These are phyloP conservation scores for Pempheris klunzingeri DNA, from an alignment of 2,797 vertebrate genomes.

Conservation along the genomic window DNA sequence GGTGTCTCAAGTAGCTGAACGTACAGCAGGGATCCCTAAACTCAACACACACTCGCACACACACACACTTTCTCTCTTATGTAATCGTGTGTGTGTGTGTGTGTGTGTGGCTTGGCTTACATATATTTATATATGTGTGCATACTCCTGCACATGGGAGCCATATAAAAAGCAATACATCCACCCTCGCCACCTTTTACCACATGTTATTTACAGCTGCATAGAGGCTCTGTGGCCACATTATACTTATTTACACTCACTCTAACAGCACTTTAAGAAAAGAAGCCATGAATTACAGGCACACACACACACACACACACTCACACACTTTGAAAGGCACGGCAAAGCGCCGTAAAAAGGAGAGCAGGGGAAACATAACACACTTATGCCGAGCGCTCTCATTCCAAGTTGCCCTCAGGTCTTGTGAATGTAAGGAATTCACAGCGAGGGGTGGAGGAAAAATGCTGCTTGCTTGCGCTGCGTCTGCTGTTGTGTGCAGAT, in stretches of 20 bases:
- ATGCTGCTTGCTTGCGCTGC: slow-evolving; percentile 52
- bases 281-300: slow-evolving; percentile 58
- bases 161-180: slow-evolving; percentile 66
- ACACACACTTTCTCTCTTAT: slow-evolving; percentile 46
- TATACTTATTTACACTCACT: slow-evolving; percentile 70
- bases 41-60: slow-evolving; percentile 27
- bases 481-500: slow-evolving; percentile 61
- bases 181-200: slow-evolving; percentile 57
- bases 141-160: slow-evolving; percentile 64
- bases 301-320: slow-evolving; percentile 20
- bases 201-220: slow-evolving; percentile 71
- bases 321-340: slow-evolving; percentile 56
- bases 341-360: slow-evolving; percentile 61
- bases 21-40: slow-evolving; percentile 23
- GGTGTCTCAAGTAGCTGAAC: slow-evolving; percentile 43
- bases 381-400: slow-evolving; percentile 52
- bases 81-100: slow-evolving; percentile 41
- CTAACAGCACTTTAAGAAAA: slow-evolving; percentile 71
- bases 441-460: slow-evolving; percentile 68
- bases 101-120: slow-evolving; percentile 44
- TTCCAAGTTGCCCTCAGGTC: slow-evolving; percentile 72
- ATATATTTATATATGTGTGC: slow-evolving; percentile 32
- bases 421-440: slow-evolving; percentile 81
- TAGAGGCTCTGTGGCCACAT: slow-evolving; percentile 63
- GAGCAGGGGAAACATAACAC: slow-evolving; percentile 59